Evolutionary conservation across 1,140 invertebrate genomes (phyloP), one percentile per base, ranked within the genome.

Genomic region (Drosophila dunni): DNA sequence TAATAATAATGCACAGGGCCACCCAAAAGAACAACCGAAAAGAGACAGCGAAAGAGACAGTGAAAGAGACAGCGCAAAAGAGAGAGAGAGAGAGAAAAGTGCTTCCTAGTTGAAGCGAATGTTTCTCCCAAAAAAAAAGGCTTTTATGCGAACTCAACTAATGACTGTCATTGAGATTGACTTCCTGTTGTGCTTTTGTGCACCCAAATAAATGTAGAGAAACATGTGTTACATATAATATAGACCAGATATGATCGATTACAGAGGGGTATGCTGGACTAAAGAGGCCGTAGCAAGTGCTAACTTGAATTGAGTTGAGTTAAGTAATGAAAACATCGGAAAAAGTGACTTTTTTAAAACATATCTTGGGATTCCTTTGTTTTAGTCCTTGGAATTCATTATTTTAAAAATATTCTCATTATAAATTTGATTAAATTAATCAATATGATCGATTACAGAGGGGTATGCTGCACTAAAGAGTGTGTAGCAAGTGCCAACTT

Each of bases 1-100:
- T 29, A 80, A 81, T 80, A 79, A 83, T 79, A 79, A 79, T 75
- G 71, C 53, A 33, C 53, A 56, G 36, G 64, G 46, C 64, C 69
- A 66, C 45, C 69, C 69, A 61, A 74, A 48, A 62, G 51, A 48
- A 57, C 29, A 15, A 29, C 29, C 36, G 3, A 9, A 36, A 24
- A 13, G 5, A 33, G 24, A 34, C 7, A 54, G 9, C 34, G 10
- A 3, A 13, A 33, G 8, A 48, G n/a, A 15, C 44, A 42, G 50
- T n/a, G 8, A 36, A 13, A 13, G 5, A 33, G 24, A 34, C 7
- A 54, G n/a, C 29, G 4, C 24, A 11, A 24, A 4, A 11, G 9
- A 53, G n/a, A 53, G 36, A 42, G 48, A 44, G 20, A 53, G 34
- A 42, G 44, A 34, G 57, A 45, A 46, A 17, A 46, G 57, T 44